These are phyloP conservation scores for Hypanus sabinus DNA, from an alignment of 2,113 vertebrate species.

Conservation along the genomic window DNA sequence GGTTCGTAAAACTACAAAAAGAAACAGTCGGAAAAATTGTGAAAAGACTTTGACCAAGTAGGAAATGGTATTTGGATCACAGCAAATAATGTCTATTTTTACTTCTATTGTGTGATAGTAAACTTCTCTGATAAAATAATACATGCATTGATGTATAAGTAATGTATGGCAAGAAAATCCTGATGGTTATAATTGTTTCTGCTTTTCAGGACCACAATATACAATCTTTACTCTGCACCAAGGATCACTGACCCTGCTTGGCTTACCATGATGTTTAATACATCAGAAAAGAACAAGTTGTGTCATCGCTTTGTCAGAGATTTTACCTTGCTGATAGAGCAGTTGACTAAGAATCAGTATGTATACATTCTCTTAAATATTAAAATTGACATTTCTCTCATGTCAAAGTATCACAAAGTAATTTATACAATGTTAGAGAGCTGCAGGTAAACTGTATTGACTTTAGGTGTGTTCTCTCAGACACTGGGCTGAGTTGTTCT, in stretches of 20 bases:
- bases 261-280: conserved; percentile 76
- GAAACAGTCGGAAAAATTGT: neutral
- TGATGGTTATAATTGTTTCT: conserved; percentile 24
- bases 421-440: neutral
- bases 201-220: conserved; percentile 64
- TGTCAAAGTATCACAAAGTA: neutral
- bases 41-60: neutral
- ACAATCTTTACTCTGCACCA: conserved; percentile 76
- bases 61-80: neutral
- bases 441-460: neutral
- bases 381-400: neutral
- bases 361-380: conserved; percentile 40
- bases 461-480: neutral
- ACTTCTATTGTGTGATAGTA: neutral
- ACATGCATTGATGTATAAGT: neutral
- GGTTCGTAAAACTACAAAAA: too few species aligned
- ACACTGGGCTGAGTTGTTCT: neutral
- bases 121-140: neutral
- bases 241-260: conserved; percentile 75
- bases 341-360: conserved; percentile 77
- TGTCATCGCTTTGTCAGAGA: conserved; percentile 76
- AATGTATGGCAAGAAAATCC: neutral
- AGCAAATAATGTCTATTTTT: neutral
- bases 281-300: conserved; percentile 64
- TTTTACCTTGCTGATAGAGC: conserved; percentile 67